Percentiles rank a stretch among this genome's conserved stretches.
phyloP scores from a whole-genome alignment of 1,140 invertebrate genomes.

The Alviniconcha marisindica region DNA sequence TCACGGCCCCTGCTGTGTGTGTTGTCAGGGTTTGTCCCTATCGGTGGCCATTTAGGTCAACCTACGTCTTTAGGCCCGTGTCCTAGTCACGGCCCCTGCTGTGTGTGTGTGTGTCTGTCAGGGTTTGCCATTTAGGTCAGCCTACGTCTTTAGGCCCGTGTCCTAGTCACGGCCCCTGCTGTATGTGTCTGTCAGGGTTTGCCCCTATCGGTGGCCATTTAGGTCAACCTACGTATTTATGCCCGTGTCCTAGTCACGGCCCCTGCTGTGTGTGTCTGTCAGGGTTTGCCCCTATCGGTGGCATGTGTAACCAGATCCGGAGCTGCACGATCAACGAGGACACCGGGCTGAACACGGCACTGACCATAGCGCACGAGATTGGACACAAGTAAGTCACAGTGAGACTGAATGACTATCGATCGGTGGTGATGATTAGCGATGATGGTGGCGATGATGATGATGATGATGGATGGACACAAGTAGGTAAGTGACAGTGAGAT shows the following conservation, averaged over 20 bases:
- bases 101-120: too few species aligned
- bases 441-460: not conserved
- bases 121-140: too few species aligned
- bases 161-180: not conserved
- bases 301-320: constrained; percentile 91
- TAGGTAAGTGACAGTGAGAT: too few species aligned
- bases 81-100: not conserved
- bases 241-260: not conserved
- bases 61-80: not conserved
- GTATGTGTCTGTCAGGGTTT: too few species aligned
- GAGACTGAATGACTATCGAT: too few species aligned
- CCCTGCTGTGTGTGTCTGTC: constrained; percentile 39
- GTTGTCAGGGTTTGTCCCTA: too few species aligned
- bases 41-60: too few species aligned
- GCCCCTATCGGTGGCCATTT: constrained; percentile 92
- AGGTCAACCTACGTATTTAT: not conserved
- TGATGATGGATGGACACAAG: too few species aligned
- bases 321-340: constrained; percentile 94
- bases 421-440: not conserved
- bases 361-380: constrained; percentile 93
- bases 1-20: not conserved
- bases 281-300: constrained; percentile 87
- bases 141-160: not conserved
- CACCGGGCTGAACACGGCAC: constrained; percentile 91
- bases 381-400: constrained; percentile 88